A percentile compares a stretch with the other conserved stretches of the same genome.
These are phyloP conservation scores for Philonicus albiceps DNA, from an alignment of 2,888 invertebrate genomes.

Conservation along the genomic window DNA sequence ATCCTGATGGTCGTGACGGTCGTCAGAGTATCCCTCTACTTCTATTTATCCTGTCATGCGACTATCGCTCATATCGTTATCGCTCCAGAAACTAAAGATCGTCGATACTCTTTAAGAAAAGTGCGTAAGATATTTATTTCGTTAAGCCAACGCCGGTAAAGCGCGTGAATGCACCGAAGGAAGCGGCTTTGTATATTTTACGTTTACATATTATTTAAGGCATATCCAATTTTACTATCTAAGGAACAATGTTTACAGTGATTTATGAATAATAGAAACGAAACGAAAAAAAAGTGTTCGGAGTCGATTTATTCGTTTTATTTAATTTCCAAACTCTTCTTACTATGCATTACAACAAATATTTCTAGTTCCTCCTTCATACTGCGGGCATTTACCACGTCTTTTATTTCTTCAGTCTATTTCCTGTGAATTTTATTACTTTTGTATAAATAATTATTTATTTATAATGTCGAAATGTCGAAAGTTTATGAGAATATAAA, in stretches of 20 bases:
- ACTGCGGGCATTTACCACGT: slow-evolving; percentile 30
- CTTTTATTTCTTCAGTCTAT: neutral
- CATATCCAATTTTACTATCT: neutral
- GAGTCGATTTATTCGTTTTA: neutral
- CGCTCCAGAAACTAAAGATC: neutral
- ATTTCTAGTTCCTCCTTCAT: slow-evolving; percentile 3
- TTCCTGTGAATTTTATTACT: slow-evolving; percentile 9
- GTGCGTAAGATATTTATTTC: neutral
- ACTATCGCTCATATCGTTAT: neutral
- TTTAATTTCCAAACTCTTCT: neutral
- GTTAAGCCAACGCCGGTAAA: neutral
- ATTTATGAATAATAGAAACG: neutral
- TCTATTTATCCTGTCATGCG: neutral
- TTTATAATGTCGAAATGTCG: slow-evolving; percentile 23
- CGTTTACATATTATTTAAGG: neutral
- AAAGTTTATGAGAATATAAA: slow-evolving; percentile 9
- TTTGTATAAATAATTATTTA: slow-evolving; percentile 23
- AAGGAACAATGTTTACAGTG: neutral
- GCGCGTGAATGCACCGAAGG: neutral
- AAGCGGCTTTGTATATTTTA: slow-evolving; percentile 8
- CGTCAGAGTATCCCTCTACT: neutral
- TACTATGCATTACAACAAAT: neutral
- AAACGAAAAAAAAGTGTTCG: neutral
- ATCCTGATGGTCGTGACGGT: neutral
- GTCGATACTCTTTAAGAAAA: neutral